Evolutionary conservation across 2,113 vertebrate species (phyloP).

Genomic region (Percopsis transmontana): DNA sequence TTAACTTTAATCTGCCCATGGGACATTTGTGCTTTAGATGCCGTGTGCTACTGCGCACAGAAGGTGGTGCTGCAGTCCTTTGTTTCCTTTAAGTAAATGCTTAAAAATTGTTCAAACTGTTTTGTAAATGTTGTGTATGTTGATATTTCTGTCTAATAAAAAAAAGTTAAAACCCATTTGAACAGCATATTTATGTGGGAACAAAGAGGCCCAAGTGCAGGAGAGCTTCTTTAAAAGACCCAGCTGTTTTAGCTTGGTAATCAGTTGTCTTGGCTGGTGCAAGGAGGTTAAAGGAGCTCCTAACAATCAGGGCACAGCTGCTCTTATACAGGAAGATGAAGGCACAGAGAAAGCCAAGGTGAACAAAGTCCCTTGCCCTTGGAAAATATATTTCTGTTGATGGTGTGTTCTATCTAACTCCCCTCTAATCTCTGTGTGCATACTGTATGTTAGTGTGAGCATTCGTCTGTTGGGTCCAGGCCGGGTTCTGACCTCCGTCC

Average conservation of each 20-base stretch:
- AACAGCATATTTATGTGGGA: not conserved
- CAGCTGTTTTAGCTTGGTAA: constrained; percentile 58
- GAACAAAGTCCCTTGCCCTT: not conserved
- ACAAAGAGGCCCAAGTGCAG: too few relatives aligned
- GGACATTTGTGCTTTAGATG: not conserved
- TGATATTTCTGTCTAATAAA: too few relatives aligned
- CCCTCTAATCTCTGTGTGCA: not conserved
- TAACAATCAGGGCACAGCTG: accelerated
- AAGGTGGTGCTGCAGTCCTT: constrained; percentile 37
- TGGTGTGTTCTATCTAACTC: not conserved
- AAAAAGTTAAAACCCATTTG: not conserved
- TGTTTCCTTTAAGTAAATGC: not conserved
- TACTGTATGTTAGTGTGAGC: constrained; percentile 7
- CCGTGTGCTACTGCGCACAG: constrained; percentile 6
- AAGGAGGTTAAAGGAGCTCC: not conserved
- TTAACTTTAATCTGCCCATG: too few relatives aligned
- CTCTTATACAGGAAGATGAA: constrained; percentile 34
- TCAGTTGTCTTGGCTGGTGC: constrained; percentile 27
- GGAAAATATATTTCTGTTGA: not conserved
- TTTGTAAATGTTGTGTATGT: too few relatives aligned
- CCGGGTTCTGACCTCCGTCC: constrained; percentile 28
- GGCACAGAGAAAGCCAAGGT: constrained; percentile 45
- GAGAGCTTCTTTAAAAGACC: not conserved
- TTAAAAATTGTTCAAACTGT: too few relatives aligned
- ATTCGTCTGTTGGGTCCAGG: not conserved